Evolutionary conservation across 1,140 invertebrate genomes (phyloP).

Genomic region (Agrypnia vestita): DNA sequence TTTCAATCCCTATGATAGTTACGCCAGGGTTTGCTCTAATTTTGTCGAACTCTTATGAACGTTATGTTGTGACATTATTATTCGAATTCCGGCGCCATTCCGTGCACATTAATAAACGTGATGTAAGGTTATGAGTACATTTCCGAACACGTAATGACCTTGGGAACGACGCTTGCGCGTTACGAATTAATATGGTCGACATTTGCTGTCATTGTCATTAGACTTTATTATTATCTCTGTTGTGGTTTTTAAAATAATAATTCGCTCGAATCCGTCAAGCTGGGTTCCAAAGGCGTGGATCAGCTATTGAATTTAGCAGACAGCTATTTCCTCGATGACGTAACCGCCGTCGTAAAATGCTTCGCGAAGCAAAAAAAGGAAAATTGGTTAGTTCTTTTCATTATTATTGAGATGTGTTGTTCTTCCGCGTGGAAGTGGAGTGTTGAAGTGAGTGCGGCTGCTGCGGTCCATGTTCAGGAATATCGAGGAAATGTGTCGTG

Average conservation of each 20-base stretch:
- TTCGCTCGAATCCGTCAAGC: constrained; percentile 63
- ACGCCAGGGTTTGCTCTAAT: too few species aligned
- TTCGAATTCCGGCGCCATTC: constrained; percentile 6
- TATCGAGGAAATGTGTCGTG: constrained; percentile 3
- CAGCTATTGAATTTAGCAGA: constrained; percentile 69
- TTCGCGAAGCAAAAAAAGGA: constrained; percentile 68
- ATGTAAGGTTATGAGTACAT: constrained; percentile 10
- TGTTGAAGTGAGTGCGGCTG: constrained; percentile 36
- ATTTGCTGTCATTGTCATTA: constrained; percentile 29
- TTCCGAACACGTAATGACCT: constrained; percentile 45
- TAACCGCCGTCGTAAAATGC: constrained; percentile 71
- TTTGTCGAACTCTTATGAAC: too few species aligned
- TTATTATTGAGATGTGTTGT: constrained; percentile 29
- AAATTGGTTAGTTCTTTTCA: constrained; percentile 68
- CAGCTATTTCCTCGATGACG: constrained; percentile 70
- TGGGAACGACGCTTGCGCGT: constrained; percentile 37
- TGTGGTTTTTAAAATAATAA: neutral
- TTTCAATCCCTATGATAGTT: too few species aligned
- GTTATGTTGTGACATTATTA: too few species aligned
- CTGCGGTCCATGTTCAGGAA: neutral
- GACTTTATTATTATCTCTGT: constrained; percentile 25
- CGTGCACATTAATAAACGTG: neutral
- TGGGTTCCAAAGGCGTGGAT: constrained; percentile 72
- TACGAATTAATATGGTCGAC: constrained; percentile 44
- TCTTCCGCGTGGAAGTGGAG: constrained; percentile 63